Evolutionary conservation across 2,888 invertebrate genomes (phyloP), one percentile per base, ranked within the genome.

Genomic region (Junonia oenone): DNA sequence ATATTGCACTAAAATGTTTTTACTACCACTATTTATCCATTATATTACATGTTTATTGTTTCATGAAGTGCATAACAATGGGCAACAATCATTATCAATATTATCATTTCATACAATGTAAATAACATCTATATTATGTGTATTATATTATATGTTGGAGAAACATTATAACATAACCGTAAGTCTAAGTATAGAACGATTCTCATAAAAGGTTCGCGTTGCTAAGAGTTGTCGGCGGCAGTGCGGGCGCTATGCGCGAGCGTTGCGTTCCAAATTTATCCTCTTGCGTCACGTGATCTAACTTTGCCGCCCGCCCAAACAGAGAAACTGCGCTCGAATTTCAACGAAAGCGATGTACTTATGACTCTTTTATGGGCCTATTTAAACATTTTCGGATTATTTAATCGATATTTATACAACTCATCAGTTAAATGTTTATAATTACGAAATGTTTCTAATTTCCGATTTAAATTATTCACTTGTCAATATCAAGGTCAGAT

Each of bases 321-420:
- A 81, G 82, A 90, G 89, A 88, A 88, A 89, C 85, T 76, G 84
- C 79, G 68, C 87, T 90, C 89, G 71, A 74, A 85, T 90, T 90
- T 88, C 89, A 89, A 71, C 80, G 77, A 64, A 69, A 73, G 62
- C 65, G 68, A 70, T 49, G 53, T 61, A 62, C 65, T 59, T 59
- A 61, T 66, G 68, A 61, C 50, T 55, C 47, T 31, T 35, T 29
- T 29, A 31, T 13, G 27, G 37, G 11, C 15, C 15, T 40, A 13
- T 43, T 35, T 26, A 19, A 40, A 35, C 15, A 26, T 29, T 26
- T 56, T 46, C 45, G 43, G 45, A 33, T 38, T 19, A 13, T 43
- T 13, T n/a, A 43, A 43, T 43, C n/a, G 13, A 6, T 26, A 13
- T 43, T 6, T n/a, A 26, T 26, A 8, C 6, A 43, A 26, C 13